These are phyloP conservation scores for Sander vitreus DNA, from an alignment of 2,113 vertebrate genomes.

Conservation along the genomic window DNA sequence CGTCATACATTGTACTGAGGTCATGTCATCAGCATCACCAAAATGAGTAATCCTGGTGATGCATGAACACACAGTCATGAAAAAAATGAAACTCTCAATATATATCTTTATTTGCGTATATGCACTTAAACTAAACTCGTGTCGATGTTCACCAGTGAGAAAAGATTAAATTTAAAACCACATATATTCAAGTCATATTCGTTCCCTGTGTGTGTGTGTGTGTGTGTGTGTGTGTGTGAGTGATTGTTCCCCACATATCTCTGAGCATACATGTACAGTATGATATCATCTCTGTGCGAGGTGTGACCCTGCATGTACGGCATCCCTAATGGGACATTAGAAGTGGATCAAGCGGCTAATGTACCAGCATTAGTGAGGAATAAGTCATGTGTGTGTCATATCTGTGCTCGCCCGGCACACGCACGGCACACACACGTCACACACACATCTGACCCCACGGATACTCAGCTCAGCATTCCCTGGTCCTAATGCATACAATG, in stretches of 20 bases:
- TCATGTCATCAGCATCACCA: constrained; percentile 45
- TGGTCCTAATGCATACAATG: constrained; percentile 55
- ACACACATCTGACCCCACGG: constrained; percentile 51
- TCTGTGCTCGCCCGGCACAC: constrained; percentile 56
- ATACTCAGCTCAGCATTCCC: constrained; percentile 61
- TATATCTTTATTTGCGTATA: neutral
- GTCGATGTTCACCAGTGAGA: neutral
- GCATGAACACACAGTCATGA: constrained; percentile 21
- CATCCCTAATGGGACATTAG: constrained; percentile 87
- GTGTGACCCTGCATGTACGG: constrained; percentile 82
- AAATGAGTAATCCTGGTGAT: constrained; percentile 58
- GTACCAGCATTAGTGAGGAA: constrained; percentile 78
- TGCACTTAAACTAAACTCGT: neutral
- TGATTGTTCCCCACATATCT: constrained; percentile 4
- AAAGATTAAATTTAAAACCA: neutral
- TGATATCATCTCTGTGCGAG: constrained; percentile 85
- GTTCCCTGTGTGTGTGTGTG: neutral
- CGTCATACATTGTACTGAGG: constrained; percentile 53
- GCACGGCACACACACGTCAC: constrained; percentile 55
- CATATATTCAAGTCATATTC: no score
- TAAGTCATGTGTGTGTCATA: constrained; percentile 74
- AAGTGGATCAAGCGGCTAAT: constrained; percentile 82
- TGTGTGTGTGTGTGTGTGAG: constrained; percentile 17
- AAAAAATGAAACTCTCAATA: neutral
- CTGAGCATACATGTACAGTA: constrained; percentile 67